Conservation (phyloP, 2,888 invertebrate species). For the Dolichopus griseipennis region DNA sequence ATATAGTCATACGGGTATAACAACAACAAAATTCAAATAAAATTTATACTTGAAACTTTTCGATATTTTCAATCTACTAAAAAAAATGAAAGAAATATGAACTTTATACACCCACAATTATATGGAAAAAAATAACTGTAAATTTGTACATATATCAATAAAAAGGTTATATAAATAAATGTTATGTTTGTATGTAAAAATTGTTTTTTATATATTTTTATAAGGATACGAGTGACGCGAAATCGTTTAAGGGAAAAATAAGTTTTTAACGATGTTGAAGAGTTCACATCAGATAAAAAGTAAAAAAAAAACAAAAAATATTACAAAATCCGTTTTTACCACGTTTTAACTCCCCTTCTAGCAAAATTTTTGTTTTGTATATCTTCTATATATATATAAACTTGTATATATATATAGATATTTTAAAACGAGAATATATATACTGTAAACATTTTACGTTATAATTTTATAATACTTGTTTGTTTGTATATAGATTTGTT, state of each 20-base stretch:
- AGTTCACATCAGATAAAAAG: neutral
- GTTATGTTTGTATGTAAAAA: neutral
- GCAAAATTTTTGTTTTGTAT: neutral
- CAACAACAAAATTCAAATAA: neutral
- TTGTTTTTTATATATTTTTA: neutral
- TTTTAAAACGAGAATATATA: no score
- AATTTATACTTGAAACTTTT: no score
- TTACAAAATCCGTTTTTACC: neutral
- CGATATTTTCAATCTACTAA: no score
- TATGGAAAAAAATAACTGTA: neutral
- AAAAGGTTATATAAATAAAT: neutral
- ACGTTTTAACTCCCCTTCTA: neutral
- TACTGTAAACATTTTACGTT: no score
- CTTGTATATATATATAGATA: no score
- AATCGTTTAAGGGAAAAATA: neutral
- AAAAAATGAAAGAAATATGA: no score
- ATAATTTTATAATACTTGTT: no score
- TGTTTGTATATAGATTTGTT: no score
- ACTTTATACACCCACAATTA: no score
- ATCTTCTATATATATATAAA: no score
- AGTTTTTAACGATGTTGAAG: slow-evolving; percentile 6
- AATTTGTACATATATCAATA: neutral
- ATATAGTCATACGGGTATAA: no score
- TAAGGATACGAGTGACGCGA: neutral
- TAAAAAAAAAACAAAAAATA: neutral